Base-by-base conservation (phyloP, 2,113 vertebrate species). In the Typhlomys cinereus region DNA sequence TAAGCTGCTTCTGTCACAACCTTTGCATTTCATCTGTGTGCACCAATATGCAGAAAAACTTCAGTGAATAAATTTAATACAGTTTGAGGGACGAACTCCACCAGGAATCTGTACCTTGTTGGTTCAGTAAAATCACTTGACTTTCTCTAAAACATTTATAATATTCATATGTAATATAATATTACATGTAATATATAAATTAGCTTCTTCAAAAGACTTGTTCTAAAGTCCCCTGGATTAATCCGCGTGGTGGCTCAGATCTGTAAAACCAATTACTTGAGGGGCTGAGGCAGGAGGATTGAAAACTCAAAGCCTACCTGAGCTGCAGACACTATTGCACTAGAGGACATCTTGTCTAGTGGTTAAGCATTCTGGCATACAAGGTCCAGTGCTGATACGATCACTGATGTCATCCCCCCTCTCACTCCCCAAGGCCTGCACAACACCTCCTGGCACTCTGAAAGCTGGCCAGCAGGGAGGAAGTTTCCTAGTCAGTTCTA, bases 31-130 rank as follows among this genome's bases (percentile, higher is more conserved):
- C 2, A 79, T 67, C 69, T 79, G 54, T 57, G 20, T 70, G 41
- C n/a, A n/a, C 34, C 7, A 70, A 29, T 88, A 44, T 25, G 8
- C 90, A 25, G 66, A 79, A 50, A 67, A 64, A 75, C 81, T 59
- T 89, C 25, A 31, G 10, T 59, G 84, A 95, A 85, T 41, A 79
- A 61, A 21, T 34, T 76, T n/a, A 54, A 46, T 74, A 79, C 2
- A 61, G 71, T 54, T 70, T 85, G 9, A 89, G n/a, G 41, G 69
- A 93, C 82, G 29, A 82, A 41, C 23, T 61, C 85, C 44, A 34
- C 29, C 67, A 93, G 59, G 79, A 76, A 90, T 66, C 83, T 46
- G 29, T 82, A 94, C 69, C 39, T 64, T 93, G 13, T 71, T 85
- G 89, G 67, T 76, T 66, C 54, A 39, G 23, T 67, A 81, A 92